These are phyloP conservation scores for Halisarca cf. caerulea DNA, from an alignment of 37 sponge, comb jelly and placozoan species.

Conservation along the genomic window DNA sequence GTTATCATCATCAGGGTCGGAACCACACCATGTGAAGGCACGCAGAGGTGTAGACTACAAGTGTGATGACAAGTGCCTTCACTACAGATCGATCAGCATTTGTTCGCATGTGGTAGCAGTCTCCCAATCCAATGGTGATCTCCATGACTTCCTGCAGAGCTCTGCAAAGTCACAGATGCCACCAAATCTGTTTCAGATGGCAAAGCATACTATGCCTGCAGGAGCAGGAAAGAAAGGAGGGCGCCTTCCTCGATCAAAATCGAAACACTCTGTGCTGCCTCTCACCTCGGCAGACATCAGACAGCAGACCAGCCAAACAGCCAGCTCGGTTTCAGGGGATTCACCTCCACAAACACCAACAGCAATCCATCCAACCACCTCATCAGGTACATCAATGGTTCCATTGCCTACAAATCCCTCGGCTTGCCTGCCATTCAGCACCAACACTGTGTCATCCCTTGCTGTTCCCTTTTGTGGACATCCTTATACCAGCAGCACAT, in stretches of 20 bases:
- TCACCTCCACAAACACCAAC: too few relatives aligned
- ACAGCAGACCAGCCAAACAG: too few relatives aligned
- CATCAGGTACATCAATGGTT: not conserved
- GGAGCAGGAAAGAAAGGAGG: conserved; percentile 44
- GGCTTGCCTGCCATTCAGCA: too few relatives aligned
- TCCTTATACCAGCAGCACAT: too few relatives aligned
- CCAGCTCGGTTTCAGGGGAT: too few relatives aligned
- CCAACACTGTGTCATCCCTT: too few relatives aligned
- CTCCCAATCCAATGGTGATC: conserved; percentile 7
- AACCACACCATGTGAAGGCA: not conserved
- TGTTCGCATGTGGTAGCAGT: conserved; percentile 47
- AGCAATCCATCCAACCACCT: not conserved
- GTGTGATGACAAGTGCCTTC: conserved; percentile 36
- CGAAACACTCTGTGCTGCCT: not conserved
- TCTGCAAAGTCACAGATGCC: not conserved
- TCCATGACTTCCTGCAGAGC: not conserved
- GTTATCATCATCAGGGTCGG: not conserved
- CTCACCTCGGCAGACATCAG: too few relatives aligned
- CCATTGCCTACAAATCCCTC: too few relatives aligned
- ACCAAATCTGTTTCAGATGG: conserved; percentile 23
- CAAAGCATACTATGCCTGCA: conserved; percentile 21
- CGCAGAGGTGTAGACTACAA: not conserved
- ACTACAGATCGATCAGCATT: conserved; percentile 6
- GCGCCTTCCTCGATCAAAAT: conserved; percentile 2
- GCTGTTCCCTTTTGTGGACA: too few relatives aligned